Base-by-base conservation (phyloP, 2,113 vertebrate species). In the Muntiacus reevesi region DNA sequence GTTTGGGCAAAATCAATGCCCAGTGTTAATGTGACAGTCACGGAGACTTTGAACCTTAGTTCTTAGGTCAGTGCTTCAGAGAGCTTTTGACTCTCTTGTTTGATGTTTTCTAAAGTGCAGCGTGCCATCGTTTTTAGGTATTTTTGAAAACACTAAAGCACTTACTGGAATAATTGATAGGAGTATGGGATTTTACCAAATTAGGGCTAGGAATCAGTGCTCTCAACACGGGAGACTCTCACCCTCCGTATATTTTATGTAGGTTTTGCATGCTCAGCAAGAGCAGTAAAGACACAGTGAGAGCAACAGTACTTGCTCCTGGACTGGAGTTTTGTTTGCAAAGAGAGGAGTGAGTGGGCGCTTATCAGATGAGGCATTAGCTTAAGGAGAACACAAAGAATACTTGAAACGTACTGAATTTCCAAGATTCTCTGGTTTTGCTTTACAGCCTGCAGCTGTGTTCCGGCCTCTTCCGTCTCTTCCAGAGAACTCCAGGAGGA, bases 21-120 rank as follows among this genome's bases (percentile, higher is more conserved):
- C 76, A 21, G 17, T 6, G 64, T 33, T 60, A 82, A 43, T 0
- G 0, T 50, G 57, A 54, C 1, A 3, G n/a, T 16, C 3, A 1
- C 17, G 89, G 62, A 85, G 79, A 52, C 62, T 92, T 83, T 45
- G 89, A 92, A 43, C 52, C 6, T 84, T 21, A 17, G 40, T 10
- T 52, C 45, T 23, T 50, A 25, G 62, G 57, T 57, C 15, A 30
- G 33, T 15, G 16, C 2, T 52, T 95, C 84, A n/a, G 3, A 64
- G 47, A 2, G 40, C 62, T 91, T 60, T 52, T 86, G 47, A 60
- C 17, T 19, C 3, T 79, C 14, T 21, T 17, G 25, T 89, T 78
- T 82, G 40, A 54, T 86, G 28, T 96, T 95, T 45, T 86, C 82
- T 87, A 12, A 91, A 81, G 64, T 28, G 12, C 52, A 50, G 1